A percentile compares a stretch with the other conserved stretches of the same genome.
These are phyloP conservation scores for Doris montereyensis DNA, from an alignment of 2,888 invertebrate species.

Conservation along the genomic window DNA sequence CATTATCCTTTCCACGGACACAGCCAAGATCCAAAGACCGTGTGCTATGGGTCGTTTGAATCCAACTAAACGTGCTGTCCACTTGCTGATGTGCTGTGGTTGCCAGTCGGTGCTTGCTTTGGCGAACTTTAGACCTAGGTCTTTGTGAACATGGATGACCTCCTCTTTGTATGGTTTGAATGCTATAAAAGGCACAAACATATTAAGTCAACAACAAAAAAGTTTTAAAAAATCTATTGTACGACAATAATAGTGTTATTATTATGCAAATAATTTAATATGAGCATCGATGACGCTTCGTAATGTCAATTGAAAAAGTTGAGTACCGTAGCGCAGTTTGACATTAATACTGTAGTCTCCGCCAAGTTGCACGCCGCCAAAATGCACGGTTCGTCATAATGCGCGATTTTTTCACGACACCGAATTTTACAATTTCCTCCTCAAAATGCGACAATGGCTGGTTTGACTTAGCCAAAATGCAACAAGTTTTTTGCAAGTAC, in stretches of 20 bases:
- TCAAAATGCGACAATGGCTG: too few species aligned
- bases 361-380: too few species aligned
- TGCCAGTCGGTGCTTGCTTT: conserved; percentile 55
- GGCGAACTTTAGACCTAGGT: conserved; percentile 55
- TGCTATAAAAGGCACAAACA: not conserved
- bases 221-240: not conserved
- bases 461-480: too few species aligned
- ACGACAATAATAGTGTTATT: not conserved
- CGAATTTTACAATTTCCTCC: too few species aligned
- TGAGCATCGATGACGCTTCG: too few species aligned
- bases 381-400: too few species aligned
- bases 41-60: conserved; percentile 57
- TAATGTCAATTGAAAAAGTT: too few species aligned
- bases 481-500: too few species aligned
- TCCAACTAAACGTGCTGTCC: conserved; percentile 55
- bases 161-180: conserved; percentile 15
- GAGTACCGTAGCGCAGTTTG: too few species aligned
- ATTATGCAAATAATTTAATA: not conserved
- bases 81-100: conserved; percentile 57
- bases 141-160: not conserved
- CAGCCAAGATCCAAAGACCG: conserved; percentile 59
- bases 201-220: not conserved
- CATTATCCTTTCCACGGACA: conserved; percentile 41
- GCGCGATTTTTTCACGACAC: too few species aligned
- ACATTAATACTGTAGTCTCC: too few species aligned